Evolutionary conservation across 2,113 vertebrate genomes (phyloP).

Genomic region (Sapajus apella): DNA sequence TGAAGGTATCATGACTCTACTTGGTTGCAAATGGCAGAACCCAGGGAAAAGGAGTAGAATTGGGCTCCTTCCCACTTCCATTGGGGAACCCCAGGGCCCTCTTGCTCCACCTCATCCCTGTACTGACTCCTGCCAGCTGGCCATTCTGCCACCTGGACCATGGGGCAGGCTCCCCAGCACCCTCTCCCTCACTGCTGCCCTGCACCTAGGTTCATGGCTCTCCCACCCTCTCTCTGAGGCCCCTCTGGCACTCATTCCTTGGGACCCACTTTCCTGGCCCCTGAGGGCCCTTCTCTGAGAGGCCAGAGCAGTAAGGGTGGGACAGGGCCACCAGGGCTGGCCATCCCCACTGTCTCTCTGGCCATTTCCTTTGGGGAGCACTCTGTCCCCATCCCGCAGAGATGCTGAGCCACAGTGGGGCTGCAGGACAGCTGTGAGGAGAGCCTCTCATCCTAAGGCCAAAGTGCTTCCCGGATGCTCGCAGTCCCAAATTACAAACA

Average conservation of each 20-base stretch:
- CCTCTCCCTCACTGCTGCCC: neutral
- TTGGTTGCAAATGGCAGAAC: neutral
- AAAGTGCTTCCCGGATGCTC: neutral
- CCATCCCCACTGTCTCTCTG: neutral
- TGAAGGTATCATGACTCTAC: neutral
- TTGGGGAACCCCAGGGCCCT: neutral
- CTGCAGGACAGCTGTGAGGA: neutral
- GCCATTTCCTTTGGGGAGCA: neutral
- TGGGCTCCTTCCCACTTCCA: neutral
- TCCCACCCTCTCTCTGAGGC: neutral
- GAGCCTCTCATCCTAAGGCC: neutral
- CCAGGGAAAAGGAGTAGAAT: neutral
- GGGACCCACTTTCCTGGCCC: neutral
- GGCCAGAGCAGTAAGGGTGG: neutral
- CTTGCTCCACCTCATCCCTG: neutral
- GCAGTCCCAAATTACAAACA: constrained; percentile 33
- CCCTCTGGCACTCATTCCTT: neutral
- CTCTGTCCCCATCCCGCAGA: neutral
- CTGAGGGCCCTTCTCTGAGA: neutral
- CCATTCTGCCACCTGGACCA: neutral
- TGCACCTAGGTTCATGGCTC: neutral
- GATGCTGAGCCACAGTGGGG: neutral
- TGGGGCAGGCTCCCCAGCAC: neutral
- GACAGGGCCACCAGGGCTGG: neutral
- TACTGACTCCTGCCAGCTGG: neutral